Evolutionary conservation across 2,888 invertebrate genomes (phyloP).

Genomic region (Gastrophysa polygoni): DNA sequence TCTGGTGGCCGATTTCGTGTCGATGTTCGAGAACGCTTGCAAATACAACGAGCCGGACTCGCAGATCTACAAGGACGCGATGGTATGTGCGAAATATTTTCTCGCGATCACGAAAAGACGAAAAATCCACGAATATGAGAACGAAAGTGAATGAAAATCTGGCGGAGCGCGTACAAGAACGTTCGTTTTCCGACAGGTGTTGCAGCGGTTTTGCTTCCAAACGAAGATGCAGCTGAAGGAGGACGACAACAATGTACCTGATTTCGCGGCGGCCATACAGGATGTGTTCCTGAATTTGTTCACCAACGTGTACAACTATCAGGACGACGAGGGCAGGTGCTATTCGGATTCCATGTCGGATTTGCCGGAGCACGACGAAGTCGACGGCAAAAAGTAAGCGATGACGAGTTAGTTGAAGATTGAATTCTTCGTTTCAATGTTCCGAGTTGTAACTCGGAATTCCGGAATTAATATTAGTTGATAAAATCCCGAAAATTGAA

Average conservation of each 20-base stretch:
- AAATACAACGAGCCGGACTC: conserved; percentile 98
- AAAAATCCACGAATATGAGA: too few species aligned
- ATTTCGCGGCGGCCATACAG: conserved; percentile 87
- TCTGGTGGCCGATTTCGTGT: conserved; percentile 83
- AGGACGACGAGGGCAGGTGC: conserved; percentile 95
- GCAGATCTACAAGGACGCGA: conserved; percentile 95
- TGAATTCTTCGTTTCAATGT: too few species aligned
- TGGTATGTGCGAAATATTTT: too few species aligned
- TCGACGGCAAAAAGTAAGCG: conserved; percentile 68
- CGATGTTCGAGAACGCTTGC: conserved; percentile 97
- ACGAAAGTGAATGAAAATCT: too few species aligned
- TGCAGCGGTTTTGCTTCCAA: conserved; percentile 91
- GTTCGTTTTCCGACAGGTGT: too few species aligned
- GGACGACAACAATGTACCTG: conserved; percentile 85
- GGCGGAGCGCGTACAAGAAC: too few species aligned
- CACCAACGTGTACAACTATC: conserved; percentile 93
- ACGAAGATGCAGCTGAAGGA: conserved; percentile 85
- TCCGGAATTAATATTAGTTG: too few species aligned
- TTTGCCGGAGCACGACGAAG: conserved; percentile 84
- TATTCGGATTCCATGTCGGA: conserved; percentile 96
- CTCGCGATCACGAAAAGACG: too few species aligned
- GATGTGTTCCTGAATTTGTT: conserved; percentile 90
- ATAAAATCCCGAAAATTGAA: too few species aligned
- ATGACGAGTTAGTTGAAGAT: too few species aligned
- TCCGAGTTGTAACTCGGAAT: too few species aligned